Percentiles rank a stretch among this genome's conserved stretches.
phyloP scores from a whole-genome alignment of 2,888 invertebrate species.

The Apodemia hepburni region DNA sequence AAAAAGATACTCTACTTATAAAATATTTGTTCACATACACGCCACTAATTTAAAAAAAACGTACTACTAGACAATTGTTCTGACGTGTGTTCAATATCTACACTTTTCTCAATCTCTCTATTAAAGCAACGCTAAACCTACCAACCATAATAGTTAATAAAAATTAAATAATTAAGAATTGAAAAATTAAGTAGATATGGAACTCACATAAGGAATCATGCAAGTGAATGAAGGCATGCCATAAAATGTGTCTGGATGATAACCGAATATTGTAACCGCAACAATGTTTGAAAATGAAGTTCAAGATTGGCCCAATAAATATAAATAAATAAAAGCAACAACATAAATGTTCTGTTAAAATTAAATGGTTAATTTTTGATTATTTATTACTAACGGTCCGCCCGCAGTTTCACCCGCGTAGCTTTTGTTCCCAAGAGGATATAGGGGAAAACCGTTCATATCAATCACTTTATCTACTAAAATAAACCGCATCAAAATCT shows the following conservation, averaged over 20 bases:
- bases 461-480: too few species aligned
- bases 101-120: background rate
- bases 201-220: conserved; percentile 27
- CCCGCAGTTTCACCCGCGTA: too few species aligned
- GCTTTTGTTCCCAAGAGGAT: too few species aligned
- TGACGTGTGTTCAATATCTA: conserved; percentile 16
- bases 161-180: too few species aligned
- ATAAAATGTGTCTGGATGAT: conserved; percentile 20
- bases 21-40: conserved; percentile 8
- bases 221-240: conserved; percentile 30
- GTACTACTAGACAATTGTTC: background rate
- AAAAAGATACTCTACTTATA: background rate
- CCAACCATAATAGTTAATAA: too few species aligned
- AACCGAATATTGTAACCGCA: conserved; percentile 6
- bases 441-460: too few species aligned
- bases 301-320: background rate
- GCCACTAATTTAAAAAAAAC: background rate
- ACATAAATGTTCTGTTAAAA: too few species aligned
- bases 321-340: too few species aligned
- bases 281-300: conserved; percentile 16
- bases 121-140: too few species aligned
- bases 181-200: conserved; percentile 22
- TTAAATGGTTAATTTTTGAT: too few species aligned
- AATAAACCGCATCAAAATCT: too few species aligned
- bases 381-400: too few species aligned